Evolutionary conservation across 2,113 vertebrate species (phyloP).

Genomic region (Argyrosomus japonicus): DNA sequence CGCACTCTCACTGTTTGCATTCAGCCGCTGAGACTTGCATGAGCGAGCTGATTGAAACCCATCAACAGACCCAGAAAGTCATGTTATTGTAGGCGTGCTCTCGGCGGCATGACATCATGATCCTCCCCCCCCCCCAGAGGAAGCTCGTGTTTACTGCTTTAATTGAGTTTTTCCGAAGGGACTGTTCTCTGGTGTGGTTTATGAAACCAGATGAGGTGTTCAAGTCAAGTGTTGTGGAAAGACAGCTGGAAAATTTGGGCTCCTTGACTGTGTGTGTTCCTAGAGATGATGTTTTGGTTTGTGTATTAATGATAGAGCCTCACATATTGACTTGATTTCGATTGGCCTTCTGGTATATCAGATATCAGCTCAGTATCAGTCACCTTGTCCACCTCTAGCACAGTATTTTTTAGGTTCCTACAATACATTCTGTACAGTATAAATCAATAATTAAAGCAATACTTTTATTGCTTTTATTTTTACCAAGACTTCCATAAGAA

Average conservation of each 20-base stretch:
- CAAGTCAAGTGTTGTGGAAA: conserved; percentile 46
- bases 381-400: background rate
- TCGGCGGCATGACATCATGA: conserved; percentile 7
- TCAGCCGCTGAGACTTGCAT: conserved; percentile 9
- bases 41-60: conserved; percentile 26
- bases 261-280: conserved; percentile 3
- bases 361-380: background rate
- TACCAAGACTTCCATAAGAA: background rate
- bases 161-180: conserved; percentile 46
- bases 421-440: no score
- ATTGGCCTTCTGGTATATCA: background rate
- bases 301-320: background rate
- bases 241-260: conserved; percentile 21
- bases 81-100: conserved; percentile 4
- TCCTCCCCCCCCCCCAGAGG: conserved; percentile 13
- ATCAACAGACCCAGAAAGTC: conserved; percentile 2
- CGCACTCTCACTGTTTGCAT: conserved; percentile 49
- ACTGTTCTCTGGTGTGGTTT: conserved; percentile 39
- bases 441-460: background rate
- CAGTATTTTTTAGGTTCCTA: background rate
- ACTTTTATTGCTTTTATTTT: no score
- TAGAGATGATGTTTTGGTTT: background rate
- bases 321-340: background rate
- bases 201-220: conserved; percentile 63
- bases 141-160: conserved; percentile 47